Conservation (phyloP, 37 sponge, comb jelly and placozoan genomes). For the Geodia barretti region DNA sequence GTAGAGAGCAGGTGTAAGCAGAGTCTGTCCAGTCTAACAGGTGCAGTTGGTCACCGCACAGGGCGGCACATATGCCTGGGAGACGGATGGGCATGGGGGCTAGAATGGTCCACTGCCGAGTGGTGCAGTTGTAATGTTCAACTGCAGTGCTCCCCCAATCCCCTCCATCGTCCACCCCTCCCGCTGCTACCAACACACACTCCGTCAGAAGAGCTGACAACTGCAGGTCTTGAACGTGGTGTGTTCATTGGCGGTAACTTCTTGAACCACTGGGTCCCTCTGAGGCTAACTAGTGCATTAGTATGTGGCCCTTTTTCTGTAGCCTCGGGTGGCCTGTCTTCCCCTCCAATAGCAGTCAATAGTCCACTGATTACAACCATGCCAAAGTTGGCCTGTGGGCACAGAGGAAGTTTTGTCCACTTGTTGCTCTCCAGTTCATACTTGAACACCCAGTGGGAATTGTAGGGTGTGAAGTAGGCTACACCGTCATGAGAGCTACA, state of each 20-base stretch:
- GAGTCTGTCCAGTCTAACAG: background rate
- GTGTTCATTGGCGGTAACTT: background rate
- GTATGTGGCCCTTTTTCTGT: background rate
- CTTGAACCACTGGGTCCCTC: background rate
- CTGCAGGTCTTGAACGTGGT: background rate
- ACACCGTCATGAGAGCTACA: background rate
- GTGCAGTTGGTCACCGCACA: background rate
- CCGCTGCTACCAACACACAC: too few relatives aligned
- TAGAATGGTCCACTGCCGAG: background rate
- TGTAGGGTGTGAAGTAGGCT: background rate
- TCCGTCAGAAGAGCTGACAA: background rate
- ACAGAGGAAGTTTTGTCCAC: background rate
- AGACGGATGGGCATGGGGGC: background rate
- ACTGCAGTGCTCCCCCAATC: background rate
- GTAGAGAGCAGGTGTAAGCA: background rate
- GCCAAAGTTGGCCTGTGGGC: background rate
- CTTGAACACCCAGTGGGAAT: background rate
- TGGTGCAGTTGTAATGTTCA: background rate
- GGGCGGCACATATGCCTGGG: background rate
- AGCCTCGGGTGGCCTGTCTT: background rate
- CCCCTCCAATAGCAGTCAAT: background rate
- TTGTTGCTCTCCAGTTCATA: background rate
- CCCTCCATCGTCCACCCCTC: background rate
- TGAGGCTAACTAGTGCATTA: background rate
- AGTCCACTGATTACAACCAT: background rate